phyloP scores from a whole-genome alignment of 1,140 invertebrate genomes.

The Pomacea maculata region DNA sequence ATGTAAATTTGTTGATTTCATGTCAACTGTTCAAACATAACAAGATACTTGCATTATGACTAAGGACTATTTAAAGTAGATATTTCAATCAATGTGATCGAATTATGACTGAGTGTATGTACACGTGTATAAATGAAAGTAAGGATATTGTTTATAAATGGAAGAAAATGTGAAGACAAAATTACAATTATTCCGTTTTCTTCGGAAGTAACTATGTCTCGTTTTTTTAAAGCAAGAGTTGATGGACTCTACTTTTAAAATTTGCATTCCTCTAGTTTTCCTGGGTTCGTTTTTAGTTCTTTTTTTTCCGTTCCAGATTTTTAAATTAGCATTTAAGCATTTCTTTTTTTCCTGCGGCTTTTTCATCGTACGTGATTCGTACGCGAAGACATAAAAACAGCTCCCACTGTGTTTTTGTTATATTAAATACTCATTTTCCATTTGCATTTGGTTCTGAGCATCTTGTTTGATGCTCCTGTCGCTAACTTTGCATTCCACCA shows the following conservation, averaged over 20 bases:
- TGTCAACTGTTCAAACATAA: neutral
- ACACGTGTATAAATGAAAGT: neutral
- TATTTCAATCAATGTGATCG: constrained; percentile 8
- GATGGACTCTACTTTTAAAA: neutral
- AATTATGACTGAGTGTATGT: neutral
- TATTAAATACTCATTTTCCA: no score
- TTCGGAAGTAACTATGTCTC: constrained; percentile 2
- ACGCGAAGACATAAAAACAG: no score
- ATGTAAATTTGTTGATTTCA: neutral
- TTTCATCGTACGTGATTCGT: no score
- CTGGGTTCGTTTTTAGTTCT: neutral
- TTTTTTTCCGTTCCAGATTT: no score
- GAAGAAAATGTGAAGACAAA: no score
- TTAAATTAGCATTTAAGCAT: no score
- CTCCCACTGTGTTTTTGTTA: no score
- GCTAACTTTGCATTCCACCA: no score
- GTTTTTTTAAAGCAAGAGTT: constrained; percentile 2
- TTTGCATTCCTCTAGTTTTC: neutral
- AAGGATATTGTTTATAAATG: no score
- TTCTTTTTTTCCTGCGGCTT: no score
- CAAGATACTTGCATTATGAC: neutral
- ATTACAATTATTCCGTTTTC: neutral
- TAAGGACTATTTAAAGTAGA: neutral
- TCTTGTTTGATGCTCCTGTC: no score
- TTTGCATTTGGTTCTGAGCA: no score